Percentiles rank a stretch among this genome's conserved stretches.
Evolutionary conservation across 2,113 vertebrate species (phyloP).

Genomic region (Catharus minimus): DNA sequence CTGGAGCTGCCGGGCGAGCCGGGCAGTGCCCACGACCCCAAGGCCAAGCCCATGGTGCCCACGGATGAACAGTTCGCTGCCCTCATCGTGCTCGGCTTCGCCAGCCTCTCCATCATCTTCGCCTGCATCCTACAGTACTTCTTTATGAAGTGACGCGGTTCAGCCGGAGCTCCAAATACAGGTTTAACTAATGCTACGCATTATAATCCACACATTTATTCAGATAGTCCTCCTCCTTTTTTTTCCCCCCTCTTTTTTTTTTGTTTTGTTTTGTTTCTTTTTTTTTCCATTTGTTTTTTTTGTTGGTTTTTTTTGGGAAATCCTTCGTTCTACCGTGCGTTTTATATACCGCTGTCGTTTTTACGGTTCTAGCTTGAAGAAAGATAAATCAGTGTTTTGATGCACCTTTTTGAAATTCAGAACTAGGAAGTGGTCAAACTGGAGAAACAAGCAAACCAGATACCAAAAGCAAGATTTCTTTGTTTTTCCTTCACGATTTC

Average conservation of each 20-base stretch:
- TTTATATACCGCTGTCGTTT: conserved; percentile 78
- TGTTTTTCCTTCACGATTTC: conserved; percentile 47
- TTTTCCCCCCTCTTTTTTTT: neutral
- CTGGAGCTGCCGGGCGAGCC: conserved; percentile 73
- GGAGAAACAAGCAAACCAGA: conserved; percentile 73
- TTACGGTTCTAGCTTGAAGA: conserved; percentile 81
- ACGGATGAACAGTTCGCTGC: conserved; percentile 95
- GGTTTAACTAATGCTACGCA: conserved; percentile 82
- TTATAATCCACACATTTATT: conserved; percentile 85
- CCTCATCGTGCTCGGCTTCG: conserved; percentile 91
- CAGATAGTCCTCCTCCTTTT: conserved; percentile 72
- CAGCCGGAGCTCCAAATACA: conserved; percentile 75
- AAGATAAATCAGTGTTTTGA: conserved; percentile 75
- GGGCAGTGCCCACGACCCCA: conserved; percentile 69
- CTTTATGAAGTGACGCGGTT: conserved; percentile 89
- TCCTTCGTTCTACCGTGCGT: conserved; percentile 69
- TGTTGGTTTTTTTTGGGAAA: neutral
- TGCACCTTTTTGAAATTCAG: conserved; percentile 86
- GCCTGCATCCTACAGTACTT: conserved; percentile 98
- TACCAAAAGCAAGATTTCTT: conserved; percentile 69
- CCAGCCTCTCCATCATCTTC: conserved; percentile 90
- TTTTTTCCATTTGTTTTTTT: neutral
- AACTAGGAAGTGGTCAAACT: conserved; percentile 79
- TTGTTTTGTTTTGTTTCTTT: no score
- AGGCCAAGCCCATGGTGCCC: conserved; percentile 82